phyloP scores from a whole-genome alignment of 2,888 invertebrate species.

The Gisinianus flammeolus region DNA sequence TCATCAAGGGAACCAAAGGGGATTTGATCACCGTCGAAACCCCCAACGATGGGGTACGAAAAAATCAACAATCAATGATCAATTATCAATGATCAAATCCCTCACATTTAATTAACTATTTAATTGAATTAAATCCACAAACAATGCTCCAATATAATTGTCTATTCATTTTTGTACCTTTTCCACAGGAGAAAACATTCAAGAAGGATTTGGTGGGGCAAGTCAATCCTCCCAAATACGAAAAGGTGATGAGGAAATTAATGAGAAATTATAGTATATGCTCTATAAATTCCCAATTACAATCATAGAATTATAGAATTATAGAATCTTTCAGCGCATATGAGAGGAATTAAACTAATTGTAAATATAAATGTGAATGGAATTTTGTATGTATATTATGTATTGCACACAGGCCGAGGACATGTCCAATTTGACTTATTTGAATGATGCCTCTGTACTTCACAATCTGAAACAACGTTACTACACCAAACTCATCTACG shows the following conservation, averaged over 20 bases:
- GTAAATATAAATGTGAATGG: no score
- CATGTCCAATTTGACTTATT: constrained; percentile 98
- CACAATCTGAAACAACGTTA: constrained; percentile 98
- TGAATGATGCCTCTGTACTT: constrained; percentile 98
- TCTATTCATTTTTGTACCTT: neutral
- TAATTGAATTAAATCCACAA: neutral
- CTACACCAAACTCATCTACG: constrained; percentile 95
- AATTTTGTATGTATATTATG: no score
- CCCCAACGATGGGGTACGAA: constrained; percentile 87
- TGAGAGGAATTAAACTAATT: no score
- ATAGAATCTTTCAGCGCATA: no score
- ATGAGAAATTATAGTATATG: no score
- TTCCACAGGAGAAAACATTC: constrained; percentile 80
- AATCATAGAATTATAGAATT: no score
- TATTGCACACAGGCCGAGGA: constrained; percentile 97
- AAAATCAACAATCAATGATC: neutral
- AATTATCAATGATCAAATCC: neutral
- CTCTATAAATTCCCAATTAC: no score
- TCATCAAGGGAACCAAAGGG: constrained; percentile 98
- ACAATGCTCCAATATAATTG: neutral
- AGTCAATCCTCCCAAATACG: constrained; percentile 97
- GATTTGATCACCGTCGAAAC: constrained; percentile 92
- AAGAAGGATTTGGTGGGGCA: constrained; percentile 95
- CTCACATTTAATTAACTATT: neutral
- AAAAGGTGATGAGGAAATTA: no score